A percentile compares a stretch with the other conserved stretches of the same genome.
These are phyloP conservation scores for Eumaeus atala DNA, from an alignment of 1,140 invertebrate species.

Conservation along the genomic window DNA sequence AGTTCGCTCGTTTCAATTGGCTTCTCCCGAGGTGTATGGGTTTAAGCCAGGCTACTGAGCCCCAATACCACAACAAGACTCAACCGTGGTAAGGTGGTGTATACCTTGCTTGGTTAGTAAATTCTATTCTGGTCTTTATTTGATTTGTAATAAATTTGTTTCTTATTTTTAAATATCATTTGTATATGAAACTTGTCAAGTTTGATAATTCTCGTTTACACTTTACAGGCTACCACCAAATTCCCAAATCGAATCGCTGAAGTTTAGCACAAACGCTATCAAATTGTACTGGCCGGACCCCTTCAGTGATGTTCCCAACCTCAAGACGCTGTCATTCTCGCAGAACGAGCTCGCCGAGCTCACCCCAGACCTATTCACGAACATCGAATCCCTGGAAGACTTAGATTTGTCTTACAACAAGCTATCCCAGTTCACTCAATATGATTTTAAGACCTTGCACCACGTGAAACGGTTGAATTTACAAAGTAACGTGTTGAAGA, in stretches of 20 bases:
- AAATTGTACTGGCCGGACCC: slow-evolving; percentile 62
- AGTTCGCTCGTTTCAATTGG: too few relatives aligned
- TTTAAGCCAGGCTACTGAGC: too few relatives aligned
- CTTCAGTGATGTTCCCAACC: slow-evolving; percentile 50
- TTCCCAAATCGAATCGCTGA: slow-evolving; percentile 49
- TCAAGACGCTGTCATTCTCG: slow-evolving; percentile 52
- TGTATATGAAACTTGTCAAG: too few relatives aligned
- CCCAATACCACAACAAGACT: too few relatives aligned
- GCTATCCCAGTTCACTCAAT: slow-evolving; percentile 47
- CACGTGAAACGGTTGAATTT: slow-evolving; percentile 52
- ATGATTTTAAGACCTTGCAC: slow-evolving; percentile 53
- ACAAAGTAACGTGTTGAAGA: slow-evolving; percentile 53
- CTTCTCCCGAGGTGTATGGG: too few relatives aligned
- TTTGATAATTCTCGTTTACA: too few relatives aligned
- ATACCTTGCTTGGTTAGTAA: too few relatives aligned
- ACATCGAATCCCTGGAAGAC: slow-evolving; percentile 51
- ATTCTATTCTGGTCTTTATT: too few relatives aligned
- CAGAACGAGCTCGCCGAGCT: slow-evolving; percentile 57
- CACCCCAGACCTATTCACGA: slow-evolving; percentile 60
- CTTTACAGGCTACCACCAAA: slow-evolving; percentile 62
- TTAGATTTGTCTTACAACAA: slow-evolving; percentile 75
- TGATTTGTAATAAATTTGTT: too few relatives aligned
- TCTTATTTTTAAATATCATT: too few relatives aligned
- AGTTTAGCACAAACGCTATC: slow-evolving; percentile 60
- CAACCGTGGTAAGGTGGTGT: too few relatives aligned